Base-by-base conservation (phyloP, 1,140 invertebrate species). In the Steinernema khuongi region DNA sequence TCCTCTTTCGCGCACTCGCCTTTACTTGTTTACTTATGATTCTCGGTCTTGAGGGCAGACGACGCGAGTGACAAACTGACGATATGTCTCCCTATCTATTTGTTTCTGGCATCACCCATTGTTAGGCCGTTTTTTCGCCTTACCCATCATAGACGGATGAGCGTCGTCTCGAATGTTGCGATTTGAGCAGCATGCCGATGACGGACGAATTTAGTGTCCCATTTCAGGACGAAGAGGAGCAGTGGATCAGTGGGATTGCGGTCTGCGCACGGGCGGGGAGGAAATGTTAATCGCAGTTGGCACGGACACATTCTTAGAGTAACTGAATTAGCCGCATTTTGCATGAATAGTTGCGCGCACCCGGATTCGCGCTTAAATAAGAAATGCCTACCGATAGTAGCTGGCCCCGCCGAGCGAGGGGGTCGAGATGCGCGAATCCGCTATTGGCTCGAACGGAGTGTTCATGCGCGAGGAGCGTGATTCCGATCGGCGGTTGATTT, bases 381-480 rank as follows among this genome's bases (percentile, higher is more conserved):
- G 70, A 71, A 71, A n/a, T n/a, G 32, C 32, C 32, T 66, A 29
- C 33, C 44, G 44, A 26, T 72, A 72, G 71, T 71, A 71, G 71
- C 44, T 69, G 36, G 30, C n/a, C n/a, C 36, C 36, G 36, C 7
- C 36, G 36, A 41, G 7, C n/a, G 36, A 41, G 4, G 50, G 50
- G 7, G 50, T 60, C 50, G 50, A 60, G 7, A 60, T 60, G 11
- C 50, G 50, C 7, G 50, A 60, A 2, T 14, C 7, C 14, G 14
- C 50, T 14, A 60, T 60, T 22, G 50, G 50, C 50, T 60, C 50
- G 50, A 60, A 72, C 2, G 71, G 71, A 7, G 71, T 72, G 60
- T 67, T 66, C 44, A 66, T 28, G 26, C 71, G 44, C 70, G 70
- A 71, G 11, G 26, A 33, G 71, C 66, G 29, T 28, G 29, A 32